Evolutionary conservation across 2,888 invertebrate species (phyloP).

Genomic region (Apamea monoglypha): DNA sequence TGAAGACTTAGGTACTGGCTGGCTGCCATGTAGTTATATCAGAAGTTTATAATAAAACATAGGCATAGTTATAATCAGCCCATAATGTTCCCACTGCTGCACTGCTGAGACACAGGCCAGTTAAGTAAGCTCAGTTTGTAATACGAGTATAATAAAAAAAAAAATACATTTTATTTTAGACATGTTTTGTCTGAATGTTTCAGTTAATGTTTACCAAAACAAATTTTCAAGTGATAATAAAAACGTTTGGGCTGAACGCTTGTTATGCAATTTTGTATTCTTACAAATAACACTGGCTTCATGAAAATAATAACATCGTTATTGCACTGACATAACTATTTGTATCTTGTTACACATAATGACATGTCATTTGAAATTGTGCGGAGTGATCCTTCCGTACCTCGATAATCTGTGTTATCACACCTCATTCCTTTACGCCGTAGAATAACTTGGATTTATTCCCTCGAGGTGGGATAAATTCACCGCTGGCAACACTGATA

Average conservation of each 20-base stretch:
- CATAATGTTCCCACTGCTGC: no score
- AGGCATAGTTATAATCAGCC: no score
- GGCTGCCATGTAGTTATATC: background rate
- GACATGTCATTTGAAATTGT: background rate
- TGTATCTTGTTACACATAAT: background rate
- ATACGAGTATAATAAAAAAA: background rate
- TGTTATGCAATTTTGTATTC: background rate
- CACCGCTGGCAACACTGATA: constrained; percentile 54
- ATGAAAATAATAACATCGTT: background rate
- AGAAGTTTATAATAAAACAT: background rate
- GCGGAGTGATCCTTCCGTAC: constrained; percentile 9
- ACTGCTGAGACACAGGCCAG: no score
- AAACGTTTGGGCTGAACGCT: background rate
- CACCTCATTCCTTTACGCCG: constrained; percentile 53
- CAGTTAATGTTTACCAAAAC: background rate
- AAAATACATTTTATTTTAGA: background rate
- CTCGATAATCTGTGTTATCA: constrained; percentile 4
- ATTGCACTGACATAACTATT: background rate
- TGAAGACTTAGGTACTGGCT: no score
- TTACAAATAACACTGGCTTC: background rate
- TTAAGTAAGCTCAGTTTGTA: no score
- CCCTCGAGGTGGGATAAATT: constrained; percentile 54
- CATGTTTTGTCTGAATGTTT: background rate
- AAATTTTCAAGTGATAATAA: background rate
- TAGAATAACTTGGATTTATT: constrained; percentile 58